Evolutionary conservation across 2,888 invertebrate genomes (phyloP).

Genomic region (Agrotis exclamationis): DNA sequence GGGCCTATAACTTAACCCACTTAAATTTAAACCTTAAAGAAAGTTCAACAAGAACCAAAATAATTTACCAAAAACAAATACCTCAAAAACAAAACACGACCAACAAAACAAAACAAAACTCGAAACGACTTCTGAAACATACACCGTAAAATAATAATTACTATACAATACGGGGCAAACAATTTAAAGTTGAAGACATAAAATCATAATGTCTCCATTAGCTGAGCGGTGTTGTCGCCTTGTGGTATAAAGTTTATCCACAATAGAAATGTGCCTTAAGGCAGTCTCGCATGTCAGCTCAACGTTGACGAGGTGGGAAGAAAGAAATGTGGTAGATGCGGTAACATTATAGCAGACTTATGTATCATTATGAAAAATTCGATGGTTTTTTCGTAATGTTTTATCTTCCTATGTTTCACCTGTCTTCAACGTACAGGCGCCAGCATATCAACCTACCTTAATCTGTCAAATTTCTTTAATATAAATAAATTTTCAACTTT

Average conservation of each 20-base stretch:
- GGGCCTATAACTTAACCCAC: not conserved
- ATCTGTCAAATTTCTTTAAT: too few species aligned
- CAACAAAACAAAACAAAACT: slow-evolving; percentile 48
- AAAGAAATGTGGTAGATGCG: slow-evolving; percentile 12
- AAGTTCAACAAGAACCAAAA: too few species aligned
- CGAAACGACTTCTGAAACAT: slow-evolving; percentile 60
- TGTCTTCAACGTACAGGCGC: too few species aligned
- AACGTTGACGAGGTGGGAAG: slow-evolving; percentile 7
- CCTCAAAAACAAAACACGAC: slow-evolving; percentile 51
- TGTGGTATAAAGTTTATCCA: slow-evolving; percentile 66
- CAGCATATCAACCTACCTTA: too few species aligned
- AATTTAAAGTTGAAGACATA: slow-evolving; percentile 63
- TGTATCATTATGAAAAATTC: too few species aligned
- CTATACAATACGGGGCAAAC: slow-evolving; percentile 60
- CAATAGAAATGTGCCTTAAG: slow-evolving; percentile 71
- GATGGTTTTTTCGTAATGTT: too few species aligned
- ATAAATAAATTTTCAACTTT: too few species aligned
- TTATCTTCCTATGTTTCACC: too few species aligned
- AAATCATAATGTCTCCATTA: slow-evolving; percentile 66
- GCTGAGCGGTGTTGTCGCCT: slow-evolving; percentile 66
- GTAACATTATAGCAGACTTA: not conserved
- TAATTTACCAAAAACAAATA: slow-evolving; percentile 25
- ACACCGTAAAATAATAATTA: slow-evolving; percentile 66
- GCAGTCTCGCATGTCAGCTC: slow-evolving; percentile 68
- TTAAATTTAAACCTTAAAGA: not conserved